These are phyloP conservation scores for Drosophila repletoides DNA, from an alignment of 1,140 invertebrate species.

Conservation along the genomic window DNA sequence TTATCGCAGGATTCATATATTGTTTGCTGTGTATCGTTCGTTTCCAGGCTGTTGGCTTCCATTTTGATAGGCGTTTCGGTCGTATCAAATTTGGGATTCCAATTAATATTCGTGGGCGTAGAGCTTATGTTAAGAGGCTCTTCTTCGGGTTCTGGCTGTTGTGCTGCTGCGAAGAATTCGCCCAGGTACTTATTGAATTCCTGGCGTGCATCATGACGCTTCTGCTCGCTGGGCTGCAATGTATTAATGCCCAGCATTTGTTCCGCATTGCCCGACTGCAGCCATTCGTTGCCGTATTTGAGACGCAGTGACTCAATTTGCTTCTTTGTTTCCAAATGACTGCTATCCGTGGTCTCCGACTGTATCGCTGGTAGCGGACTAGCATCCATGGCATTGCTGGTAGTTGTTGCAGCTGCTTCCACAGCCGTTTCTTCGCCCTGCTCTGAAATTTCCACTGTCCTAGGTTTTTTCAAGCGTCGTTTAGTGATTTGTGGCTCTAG, in stretches of 20 bases:
- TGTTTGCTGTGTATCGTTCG: slow-evolving; percentile 21
- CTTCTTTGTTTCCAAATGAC: slow-evolving; percentile 85
- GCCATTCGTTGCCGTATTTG: slow-evolving; percentile 85
- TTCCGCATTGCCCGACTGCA: slow-evolving; percentile 84
- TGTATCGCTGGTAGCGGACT: background rate
- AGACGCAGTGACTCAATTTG: slow-evolving; percentile 85
- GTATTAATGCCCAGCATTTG: slow-evolving; percentile 83
- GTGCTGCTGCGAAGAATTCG: slow-evolving; percentile 30
- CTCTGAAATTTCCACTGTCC: slow-evolving; percentile 70
- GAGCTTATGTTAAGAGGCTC: slow-evolving; percentile 35
- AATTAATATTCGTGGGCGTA: slow-evolving; percentile 40
- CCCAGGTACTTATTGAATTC: slow-evolving; percentile 66
- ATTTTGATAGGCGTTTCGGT: slow-evolving; percentile 47
- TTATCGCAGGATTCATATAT: slow-evolving; percentile 61
- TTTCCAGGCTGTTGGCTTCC: background rate
- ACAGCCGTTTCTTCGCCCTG: slow-evolving; percentile 10
- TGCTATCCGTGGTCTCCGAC: slow-evolving; percentile 25
- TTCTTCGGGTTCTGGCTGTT: background rate
- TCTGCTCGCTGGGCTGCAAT: slow-evolving; percentile 30
- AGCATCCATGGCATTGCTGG: background rate
- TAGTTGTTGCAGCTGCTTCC: slow-evolving; percentile 12
- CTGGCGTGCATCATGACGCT: slow-evolving; percentile 45
- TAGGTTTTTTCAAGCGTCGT: slow-evolving; percentile 36
- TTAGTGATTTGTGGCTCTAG: slow-evolving; percentile 29
- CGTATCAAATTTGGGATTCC: slow-evolving; percentile 3